Evolutionary conservation across 2,888 invertebrate genomes (phyloP), one percentile per base, ranked within the genome.

Genomic region (Drosophila emarginata): DNA sequence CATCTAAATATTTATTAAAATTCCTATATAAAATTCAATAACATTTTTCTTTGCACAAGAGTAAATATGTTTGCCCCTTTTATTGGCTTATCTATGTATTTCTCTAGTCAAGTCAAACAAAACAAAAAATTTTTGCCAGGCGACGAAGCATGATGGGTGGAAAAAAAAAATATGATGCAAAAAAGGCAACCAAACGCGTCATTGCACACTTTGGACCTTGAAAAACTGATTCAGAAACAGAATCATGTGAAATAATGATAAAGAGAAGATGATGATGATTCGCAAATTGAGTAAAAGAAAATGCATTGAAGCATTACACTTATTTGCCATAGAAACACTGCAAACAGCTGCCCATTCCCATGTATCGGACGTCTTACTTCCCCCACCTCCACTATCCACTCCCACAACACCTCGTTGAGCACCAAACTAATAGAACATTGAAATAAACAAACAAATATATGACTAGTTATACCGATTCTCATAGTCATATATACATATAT

Each of bases 251-350:
- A 21, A 45, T 21, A 14, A 45, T 45, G 21, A 21, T 21, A 11
- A 32, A 32, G 32, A 9, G 11, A 9, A 11, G 32, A 39, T 11
- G 39, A 59, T 64, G 36, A 63, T 51, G 62, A 57, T 36, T 18
- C 37, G 37, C 23, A 21, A 53, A 32, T 54, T 54, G 45, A 28
- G 56, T 60, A 57, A 60, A 45, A 45, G 45, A 62, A 66, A 80
- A 79, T 54, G 78, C 78, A 78, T 56, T 77, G 66, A 71, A 67
- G 78, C 77, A 66, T 72, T 58, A 56, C 56, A 18, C 45, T 5
- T 5, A 12, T 21, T 21, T 9, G 18, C 40, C 68, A 64, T 40
- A 72, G 50, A 39, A 39, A 26, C 58, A 45, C 37, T 18, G 53
- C 18, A 37, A 37, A 71, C 15, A 45, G 40, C 40, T 18, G 40